Percentiles rank a stretch among this genome's conserved stretches.
Evolutionary conservation across 2,888 invertebrate genomes (phyloP).

Genomic region (Melieria picta): DNA sequence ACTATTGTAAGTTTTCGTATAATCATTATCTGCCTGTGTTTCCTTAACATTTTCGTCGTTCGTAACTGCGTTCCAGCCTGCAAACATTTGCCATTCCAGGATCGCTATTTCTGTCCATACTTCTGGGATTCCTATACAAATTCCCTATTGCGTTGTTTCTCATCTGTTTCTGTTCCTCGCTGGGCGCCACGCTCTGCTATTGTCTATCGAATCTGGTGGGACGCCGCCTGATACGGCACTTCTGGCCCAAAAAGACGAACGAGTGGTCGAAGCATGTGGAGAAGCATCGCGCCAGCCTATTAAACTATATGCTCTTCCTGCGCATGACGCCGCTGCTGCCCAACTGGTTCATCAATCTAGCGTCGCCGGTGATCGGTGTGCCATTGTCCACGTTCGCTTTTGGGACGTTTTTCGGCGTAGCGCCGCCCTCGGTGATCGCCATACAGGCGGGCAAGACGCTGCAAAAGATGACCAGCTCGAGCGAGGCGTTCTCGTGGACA

Average conservation of each 20-base stretch:
- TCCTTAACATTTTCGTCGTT: slow-evolving; percentile 56
- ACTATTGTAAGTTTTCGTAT: neutral
- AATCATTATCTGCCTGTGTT: slow-evolving; percentile 37
- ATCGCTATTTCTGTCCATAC: slow-evolving; percentile 95
- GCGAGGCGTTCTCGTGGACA: slow-evolving; percentile 87
- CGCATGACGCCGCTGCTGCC: slow-evolving; percentile 97
- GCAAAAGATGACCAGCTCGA: slow-evolving; percentile 88
- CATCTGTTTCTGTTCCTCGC: slow-evolving; percentile 93
- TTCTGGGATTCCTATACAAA: slow-evolving; percentile 96
- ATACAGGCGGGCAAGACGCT: slow-evolving; percentile 98
- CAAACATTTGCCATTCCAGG: slow-evolving; percentile 99
- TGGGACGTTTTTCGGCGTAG: slow-evolving; percentile 96
- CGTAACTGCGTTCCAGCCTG: slow-evolving; percentile 72
- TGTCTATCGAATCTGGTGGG: slow-evolving; percentile 91
- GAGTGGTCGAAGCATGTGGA: slow-evolving; percentile 87
- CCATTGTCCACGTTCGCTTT: slow-evolving; percentile 91
- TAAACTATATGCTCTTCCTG: slow-evolving; percentile 96
- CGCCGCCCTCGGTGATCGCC: slow-evolving; percentile 96
- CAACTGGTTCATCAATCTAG: slow-evolving; percentile 91
- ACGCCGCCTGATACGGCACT: slow-evolving; percentile 82
- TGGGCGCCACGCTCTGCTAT: slow-evolving; percentile 96
- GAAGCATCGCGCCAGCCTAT: slow-evolving; percentile 86
- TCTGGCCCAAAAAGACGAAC: slow-evolving; percentile 87
- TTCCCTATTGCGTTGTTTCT: slow-evolving; percentile 88
- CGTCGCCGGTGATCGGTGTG: slow-evolving; percentile 96